Conservation (phyloP, 2,797 vertebrate genomes). For the Cyclura pinguis region DNA sequence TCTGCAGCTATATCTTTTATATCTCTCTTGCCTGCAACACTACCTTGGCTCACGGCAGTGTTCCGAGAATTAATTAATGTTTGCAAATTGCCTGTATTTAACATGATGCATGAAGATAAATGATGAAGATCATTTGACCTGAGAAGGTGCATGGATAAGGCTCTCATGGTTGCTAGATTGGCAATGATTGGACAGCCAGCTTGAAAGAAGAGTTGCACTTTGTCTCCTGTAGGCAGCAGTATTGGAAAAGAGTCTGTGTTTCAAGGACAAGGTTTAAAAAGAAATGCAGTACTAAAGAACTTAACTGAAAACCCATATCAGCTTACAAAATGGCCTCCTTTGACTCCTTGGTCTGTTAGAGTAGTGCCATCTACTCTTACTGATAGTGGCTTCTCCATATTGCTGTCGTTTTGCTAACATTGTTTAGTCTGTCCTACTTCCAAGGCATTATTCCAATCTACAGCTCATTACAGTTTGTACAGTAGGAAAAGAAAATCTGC, state of each 20-base stretch:
- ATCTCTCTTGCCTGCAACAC: not conserved
- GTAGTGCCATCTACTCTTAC: not conserved
- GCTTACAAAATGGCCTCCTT: not conserved
- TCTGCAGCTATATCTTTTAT: constrained; percentile 28
- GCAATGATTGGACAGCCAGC: not conserved
- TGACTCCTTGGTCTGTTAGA: not conserved
- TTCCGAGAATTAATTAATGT: constrained; percentile 14
- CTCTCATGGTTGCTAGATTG: not conserved
- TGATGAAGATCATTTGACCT: constrained; percentile 23
- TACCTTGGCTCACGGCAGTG: not conserved
- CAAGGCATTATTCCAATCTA: no score
- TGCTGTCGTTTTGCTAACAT: not conserved
- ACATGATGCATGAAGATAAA: constrained; percentile 34
- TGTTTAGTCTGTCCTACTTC: no score
- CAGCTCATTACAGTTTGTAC: no score
- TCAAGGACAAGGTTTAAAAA: not conserved
- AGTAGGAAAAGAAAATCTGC: no score
- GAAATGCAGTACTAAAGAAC: not conserved
- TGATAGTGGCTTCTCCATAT: not conserved
- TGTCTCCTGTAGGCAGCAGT: not conserved
- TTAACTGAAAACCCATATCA: not conserved
- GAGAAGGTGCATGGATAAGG: not conserved
- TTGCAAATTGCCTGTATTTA: constrained; percentile 42
- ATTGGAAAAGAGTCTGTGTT: not conserved
- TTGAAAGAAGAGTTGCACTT: not conserved